A percentile compares a stretch with the other conserved stretches of the same genome.
phyloP scores from a whole-genome alignment of 2,797 vertebrate genomes.

The Sylvilagus floridanus region DNA sequence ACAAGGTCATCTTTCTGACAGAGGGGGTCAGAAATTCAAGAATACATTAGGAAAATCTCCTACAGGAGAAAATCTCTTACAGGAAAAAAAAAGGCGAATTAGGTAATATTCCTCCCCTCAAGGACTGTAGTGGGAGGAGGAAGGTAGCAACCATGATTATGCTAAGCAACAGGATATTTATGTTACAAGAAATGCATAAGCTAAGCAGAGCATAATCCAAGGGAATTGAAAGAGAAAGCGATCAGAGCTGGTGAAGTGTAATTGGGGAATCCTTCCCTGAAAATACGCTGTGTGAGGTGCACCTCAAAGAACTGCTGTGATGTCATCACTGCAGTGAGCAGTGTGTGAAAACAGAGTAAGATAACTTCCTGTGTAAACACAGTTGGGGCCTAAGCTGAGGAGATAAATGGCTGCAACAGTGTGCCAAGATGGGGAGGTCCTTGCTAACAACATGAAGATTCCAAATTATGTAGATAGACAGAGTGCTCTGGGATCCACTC shows the following conservation, averaged over 20 bases:
- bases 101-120: background rate
- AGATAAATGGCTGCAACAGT: background rate
- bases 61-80: background rate
- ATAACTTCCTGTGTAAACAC: background rate
- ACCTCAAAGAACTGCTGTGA: background rate
- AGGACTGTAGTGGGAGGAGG: background rate
- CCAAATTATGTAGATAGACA: background rate
- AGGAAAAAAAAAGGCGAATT: background rate
- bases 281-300: background rate
- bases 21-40: background rate
- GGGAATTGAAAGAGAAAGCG: background rate
- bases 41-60: background rate
- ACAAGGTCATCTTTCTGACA: background rate
- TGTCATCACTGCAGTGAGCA: background rate
- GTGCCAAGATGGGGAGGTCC: background rate
- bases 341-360: background rate
- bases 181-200: background rate
- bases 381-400: background rate
- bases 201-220: background rate
- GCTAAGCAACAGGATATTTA: constrained; percentile 26
- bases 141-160: background rate
- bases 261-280: background rate
- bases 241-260: background rate
- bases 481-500: background rate
- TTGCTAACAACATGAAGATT: background rate